Evolutionary conservation across 2,113 vertebrate species (phyloP), one percentile per base, ranked within the genome.

Genomic region (Callipepla californica): DNA sequence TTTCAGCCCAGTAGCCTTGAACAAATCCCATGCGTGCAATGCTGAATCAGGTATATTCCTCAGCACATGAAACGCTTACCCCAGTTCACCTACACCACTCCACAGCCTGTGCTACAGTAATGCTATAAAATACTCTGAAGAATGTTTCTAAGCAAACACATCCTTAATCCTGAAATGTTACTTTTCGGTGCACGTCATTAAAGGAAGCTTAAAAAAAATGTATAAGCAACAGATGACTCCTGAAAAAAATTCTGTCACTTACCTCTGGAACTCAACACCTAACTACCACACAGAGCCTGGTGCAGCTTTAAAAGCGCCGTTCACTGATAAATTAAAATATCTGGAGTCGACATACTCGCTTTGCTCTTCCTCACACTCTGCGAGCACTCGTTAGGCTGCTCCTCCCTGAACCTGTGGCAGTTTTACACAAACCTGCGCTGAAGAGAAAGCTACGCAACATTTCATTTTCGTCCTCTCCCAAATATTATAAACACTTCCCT

Each of bases 1-100:
- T 81, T 86, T 91, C 87, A 96, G 80, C 59, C 74, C 68, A 93
- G 85, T 81, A 92, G 59, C 76, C 89, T 68, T 9, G 14, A 96
- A 93, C 86, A 93, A 87, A 53, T 92, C 87, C 76, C 81, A 66
- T 53, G 80, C 76, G 72, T 65, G 40, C 81, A 73, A 84, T 95
- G 90, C 91, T 82, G 68, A 90, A 79, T 80, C 67, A 94, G 80
- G 44, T 91, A 78, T 82, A 94, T 89, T 89, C 66, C 57, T 81
- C 80, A 85, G 80, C 66, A 74, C 38, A 95, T 61, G 88, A 95
- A 93, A 80, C 84, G 79, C 36, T 70, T 51, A 79, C 75, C 96
- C 89, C 47, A 72, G 61, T 21, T 87, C 85, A 83, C 7, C 55
- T 85, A 92, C 84, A 81, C 90, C 53, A 61, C 28, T 47, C 81